Conservation (phyloP, 1,140 invertebrate genomes). For the Meteorus sp. region DNA sequence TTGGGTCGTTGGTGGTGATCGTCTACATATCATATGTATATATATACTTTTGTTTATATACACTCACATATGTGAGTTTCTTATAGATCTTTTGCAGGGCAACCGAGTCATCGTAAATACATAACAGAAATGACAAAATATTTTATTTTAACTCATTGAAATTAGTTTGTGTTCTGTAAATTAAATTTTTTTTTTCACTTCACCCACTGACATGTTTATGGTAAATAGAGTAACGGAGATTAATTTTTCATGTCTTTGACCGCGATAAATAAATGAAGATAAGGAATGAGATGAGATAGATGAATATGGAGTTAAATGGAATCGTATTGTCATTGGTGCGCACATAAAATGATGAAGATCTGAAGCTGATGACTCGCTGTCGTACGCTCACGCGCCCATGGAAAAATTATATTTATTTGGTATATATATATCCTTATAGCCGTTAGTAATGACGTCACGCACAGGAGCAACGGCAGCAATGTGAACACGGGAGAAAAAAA, state of each 20-base stretch:
- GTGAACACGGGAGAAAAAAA: constrained; percentile 10
- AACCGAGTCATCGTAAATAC: not conserved
- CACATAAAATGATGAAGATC: constrained; percentile 15
- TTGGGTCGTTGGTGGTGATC: constrained; percentile 3
- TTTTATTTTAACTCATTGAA: not conserved
- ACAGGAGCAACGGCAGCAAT: constrained; percentile 2
- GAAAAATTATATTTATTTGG: not conserved
- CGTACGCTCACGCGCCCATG: constrained; percentile 2
- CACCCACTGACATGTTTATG: not conserved
- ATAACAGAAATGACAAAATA: not conserved
- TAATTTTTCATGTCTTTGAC: no score
- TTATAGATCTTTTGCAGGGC: not conserved
- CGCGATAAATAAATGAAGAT: no score
- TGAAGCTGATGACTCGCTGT: constrained; percentile 14
- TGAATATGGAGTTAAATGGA: no score
- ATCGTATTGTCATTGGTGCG: constrained; percentile 2
- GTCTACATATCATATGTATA: not conserved
- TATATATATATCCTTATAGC: constrained; percentile 3
- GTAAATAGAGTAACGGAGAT: no score
- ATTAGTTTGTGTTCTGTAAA: not conserved
- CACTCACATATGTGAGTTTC: no score
- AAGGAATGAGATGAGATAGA: no score
- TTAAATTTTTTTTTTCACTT: not conserved
- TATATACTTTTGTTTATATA: no score
- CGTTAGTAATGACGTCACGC: constrained; percentile 6